These are phyloP conservation scores for Cherax quadricarinatus DNA, from an alignment of 1,140 invertebrate genomes.

Conservation along the genomic window DNA sequence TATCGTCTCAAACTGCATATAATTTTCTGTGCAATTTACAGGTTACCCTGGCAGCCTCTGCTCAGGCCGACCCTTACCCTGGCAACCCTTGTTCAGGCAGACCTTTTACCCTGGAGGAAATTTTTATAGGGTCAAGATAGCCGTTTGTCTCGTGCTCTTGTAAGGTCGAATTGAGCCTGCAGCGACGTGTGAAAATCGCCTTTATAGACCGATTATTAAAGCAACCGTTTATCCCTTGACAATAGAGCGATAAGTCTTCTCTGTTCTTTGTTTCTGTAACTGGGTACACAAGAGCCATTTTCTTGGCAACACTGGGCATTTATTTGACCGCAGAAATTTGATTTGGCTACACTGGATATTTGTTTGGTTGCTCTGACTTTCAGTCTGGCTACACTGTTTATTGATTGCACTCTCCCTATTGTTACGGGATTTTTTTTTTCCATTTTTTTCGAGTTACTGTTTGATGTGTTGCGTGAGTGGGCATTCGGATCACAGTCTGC, in stretches of 20 bases:
- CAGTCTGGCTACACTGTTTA: too few species aligned
- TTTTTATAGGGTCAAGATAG: not conserved
- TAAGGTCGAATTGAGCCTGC: not conserved
- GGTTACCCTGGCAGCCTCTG: constrained; percentile 20
- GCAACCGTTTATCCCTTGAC: not conserved
- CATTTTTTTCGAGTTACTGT: too few species aligned
- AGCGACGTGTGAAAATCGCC: not conserved
- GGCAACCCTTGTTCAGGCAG: not conserved
- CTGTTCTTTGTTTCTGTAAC: constrained; percentile 49
- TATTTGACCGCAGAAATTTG: not conserved
- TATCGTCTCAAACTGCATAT: not conserved
- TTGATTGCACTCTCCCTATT: too few species aligned
- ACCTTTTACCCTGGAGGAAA: constrained; percentile 31
- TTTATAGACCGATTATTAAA: not conserved
- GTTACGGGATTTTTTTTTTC: too few species aligned
- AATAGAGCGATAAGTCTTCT: constrained; percentile 39
- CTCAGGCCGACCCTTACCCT: constrained; percentile 7
- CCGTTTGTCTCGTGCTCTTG: not conserved
- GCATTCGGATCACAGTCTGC: too few species aligned
- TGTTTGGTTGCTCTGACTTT: not conserved
- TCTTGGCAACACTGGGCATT: not conserved
- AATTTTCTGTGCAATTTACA: not conserved
- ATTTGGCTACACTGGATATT: not conserved
- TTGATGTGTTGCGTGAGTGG: too few species aligned
- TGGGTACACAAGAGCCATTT: constrained; percentile 35